Evolutionary conservation across 2,113 vertebrate species (phyloP), one percentile per base, ranked within the genome.

Genomic region (Gobius niger): DNA sequence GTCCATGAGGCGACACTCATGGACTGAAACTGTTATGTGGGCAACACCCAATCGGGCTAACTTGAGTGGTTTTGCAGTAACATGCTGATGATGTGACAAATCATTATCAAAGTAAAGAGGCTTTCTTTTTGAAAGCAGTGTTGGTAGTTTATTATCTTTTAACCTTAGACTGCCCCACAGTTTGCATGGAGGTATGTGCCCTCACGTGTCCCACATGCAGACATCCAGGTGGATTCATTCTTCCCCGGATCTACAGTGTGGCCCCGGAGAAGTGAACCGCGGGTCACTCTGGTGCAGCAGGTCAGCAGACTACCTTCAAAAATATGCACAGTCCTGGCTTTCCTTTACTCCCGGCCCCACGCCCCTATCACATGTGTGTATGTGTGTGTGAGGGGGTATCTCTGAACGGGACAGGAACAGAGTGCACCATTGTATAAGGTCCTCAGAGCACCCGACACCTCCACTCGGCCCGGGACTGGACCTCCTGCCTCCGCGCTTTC

Each of bases 361-460:
- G 41, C 15, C 57, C 57, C 4, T 10, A 15, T 40, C 42, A 71
- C 70, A 71, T 78, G 72, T 13, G 24, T 57, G 24, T 57, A 6
- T 57, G 24, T 57, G 24, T 14, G 52, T 24, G 52, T 19, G 18
- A 7, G 18, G 77, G 65, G 72, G 80, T 76, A 72, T 88, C 77
- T 14, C 6, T 72, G 72, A 79, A 81, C 72, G 50, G 60, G 70
- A 68, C 70, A 68, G 78, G 81, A 77, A 92, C 87, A 92, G 88
- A 89, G 87, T 82, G 74, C 67, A 50, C 65, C 78, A 83, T 91
- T 91, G 91, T 92, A 67, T 54, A 77, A 47, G 61, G 63, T 53
- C 63, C 44, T 57, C 52, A 46, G 8, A 77, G 64, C 47, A 77
- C 72, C 82, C 44, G 72, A 80, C 70, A 78, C 82, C 70, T 63